phyloP scores from a whole-genome alignment of 2,113 vertebrate genomes.

The Mohoua ochrocephala region DNA sequence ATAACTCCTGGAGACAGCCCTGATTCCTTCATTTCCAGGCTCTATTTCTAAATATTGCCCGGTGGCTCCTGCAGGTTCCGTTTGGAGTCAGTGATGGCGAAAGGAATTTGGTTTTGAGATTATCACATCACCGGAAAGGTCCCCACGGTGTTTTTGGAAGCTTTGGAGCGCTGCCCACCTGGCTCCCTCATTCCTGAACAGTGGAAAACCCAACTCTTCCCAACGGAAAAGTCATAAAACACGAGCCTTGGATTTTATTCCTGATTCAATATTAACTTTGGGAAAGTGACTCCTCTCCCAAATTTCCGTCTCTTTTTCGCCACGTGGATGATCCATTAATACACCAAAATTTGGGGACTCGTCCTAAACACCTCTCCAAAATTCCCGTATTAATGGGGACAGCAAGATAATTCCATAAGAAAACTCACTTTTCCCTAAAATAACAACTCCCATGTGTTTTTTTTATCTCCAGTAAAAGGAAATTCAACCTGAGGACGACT shows the following conservation, averaged over 20 bases:
- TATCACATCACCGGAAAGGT: neutral
- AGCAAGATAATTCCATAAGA: no score
- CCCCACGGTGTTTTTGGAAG: neutral
- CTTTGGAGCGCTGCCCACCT: neutral
- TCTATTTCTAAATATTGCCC: neutral
- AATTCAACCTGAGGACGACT: neutral
- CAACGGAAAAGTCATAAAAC: neutral
- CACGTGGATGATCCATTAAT: no score
- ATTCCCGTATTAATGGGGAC: no score
- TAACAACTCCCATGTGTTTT: no score
- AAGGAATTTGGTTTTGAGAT: neutral
- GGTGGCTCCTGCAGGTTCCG: neutral
- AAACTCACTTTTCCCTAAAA: no score
- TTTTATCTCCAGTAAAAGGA: no score
- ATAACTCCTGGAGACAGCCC: neutral
- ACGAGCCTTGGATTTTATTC: no score
- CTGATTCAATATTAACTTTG: no score
- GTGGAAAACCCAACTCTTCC: neutral
- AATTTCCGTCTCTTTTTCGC: no score
- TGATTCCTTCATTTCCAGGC: neutral
- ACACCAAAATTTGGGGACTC: no score
- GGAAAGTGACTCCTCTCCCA: no score
- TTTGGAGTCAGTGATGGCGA: neutral
- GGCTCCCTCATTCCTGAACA: neutral
- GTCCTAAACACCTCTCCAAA: no score